These are phyloP conservation scores for Eristalinus sepulchralis DNA, from an alignment of 2,888 invertebrate genomes.

Conservation along the genomic window DNA sequence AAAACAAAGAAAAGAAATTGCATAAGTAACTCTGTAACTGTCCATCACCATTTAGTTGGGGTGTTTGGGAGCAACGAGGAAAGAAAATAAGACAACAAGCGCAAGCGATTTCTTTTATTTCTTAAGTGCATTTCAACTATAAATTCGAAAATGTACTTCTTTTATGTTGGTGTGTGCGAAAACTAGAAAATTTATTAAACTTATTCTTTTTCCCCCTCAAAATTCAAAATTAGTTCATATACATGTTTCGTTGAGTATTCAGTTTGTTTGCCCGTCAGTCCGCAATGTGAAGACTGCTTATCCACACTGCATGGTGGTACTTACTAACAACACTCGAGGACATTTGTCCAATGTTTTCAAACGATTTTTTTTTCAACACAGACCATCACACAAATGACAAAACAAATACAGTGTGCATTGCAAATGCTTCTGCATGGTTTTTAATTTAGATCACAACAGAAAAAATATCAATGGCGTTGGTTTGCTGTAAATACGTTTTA, in stretches of 20 bases:
- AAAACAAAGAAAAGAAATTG: slow-evolving; percentile 51
- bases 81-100: not conserved
- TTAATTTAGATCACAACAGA: not conserved
- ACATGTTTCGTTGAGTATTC: slow-evolving; percentile 1
- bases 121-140: slow-evolving; percentile 68
- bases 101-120: slow-evolving; percentile 50
- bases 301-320: slow-evolving; percentile 18
- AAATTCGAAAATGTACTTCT: slow-evolving; percentile 61
- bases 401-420: not conserved
- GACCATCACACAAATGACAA: not conserved
- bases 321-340: not conserved
- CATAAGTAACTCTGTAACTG: slow-evolving; percentile 7
- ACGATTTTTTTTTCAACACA: not conserved
- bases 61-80: slow-evolving; percentile 32
- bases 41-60: slow-evolving; percentile 14
- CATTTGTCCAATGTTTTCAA: not conserved
- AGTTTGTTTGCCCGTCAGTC: slow-evolving; percentile 38
- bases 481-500: not conserved
- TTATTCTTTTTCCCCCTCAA: slow-evolving; percentile 1
- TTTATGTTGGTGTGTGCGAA: slow-evolving; percentile 65
- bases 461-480: not conserved
- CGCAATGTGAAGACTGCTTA: slow-evolving; percentile 10
- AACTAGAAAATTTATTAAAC: slow-evolving; percentile 47
- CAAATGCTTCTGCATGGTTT: not conserved
- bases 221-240: slow-evolving; percentile 9